These are phyloP conservation scores for Microcebus lehilahytsara DNA, from an alignment of 2,113 vertebrate species.

Conservation along the genomic window DNA sequence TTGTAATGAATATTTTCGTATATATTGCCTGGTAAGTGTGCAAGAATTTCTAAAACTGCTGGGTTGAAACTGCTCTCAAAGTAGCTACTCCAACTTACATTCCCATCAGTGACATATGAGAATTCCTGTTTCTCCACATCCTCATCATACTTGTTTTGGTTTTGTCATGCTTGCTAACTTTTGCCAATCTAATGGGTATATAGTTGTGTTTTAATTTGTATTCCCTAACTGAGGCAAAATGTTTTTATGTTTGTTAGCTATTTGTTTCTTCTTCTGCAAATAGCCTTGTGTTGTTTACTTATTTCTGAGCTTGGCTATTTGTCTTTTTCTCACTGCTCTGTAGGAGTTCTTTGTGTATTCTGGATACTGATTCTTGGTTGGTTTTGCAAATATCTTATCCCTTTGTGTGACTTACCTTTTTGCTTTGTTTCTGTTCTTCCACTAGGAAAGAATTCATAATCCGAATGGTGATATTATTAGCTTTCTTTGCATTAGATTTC, in stretches of 20 bases:
- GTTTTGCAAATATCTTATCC: constrained; percentile 13
- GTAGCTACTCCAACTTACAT: background rate
- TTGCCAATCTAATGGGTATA: background rate
- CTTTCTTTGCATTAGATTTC: constrained; percentile 22
- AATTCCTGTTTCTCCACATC: background rate
- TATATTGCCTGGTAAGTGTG: background rate
- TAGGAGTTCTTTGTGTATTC: background rate
- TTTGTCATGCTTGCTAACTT: background rate
- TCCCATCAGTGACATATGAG: background rate
- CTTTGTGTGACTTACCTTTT: background rate
- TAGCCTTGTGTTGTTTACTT: background rate
- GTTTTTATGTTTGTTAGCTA: background rate
- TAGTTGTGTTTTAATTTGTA: background rate
- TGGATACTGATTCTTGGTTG: constrained; percentile 22
- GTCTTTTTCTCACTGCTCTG: constrained; percentile 30
- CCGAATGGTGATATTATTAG: background rate
- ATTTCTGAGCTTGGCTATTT: constrained; percentile 34
- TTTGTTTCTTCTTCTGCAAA: constrained; percentile 36
- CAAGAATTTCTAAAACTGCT: constrained; percentile 32
- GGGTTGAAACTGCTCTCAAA: background rate
- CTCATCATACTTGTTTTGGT: background rate
- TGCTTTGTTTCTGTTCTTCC: background rate
- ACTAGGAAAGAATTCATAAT: background rate
- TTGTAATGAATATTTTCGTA: background rate
- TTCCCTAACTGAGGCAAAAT: background rate